These are phyloP conservation scores for Callipepla californica DNA, from an alignment of 2,113 vertebrate species.

Conservation along the genomic window DNA sequence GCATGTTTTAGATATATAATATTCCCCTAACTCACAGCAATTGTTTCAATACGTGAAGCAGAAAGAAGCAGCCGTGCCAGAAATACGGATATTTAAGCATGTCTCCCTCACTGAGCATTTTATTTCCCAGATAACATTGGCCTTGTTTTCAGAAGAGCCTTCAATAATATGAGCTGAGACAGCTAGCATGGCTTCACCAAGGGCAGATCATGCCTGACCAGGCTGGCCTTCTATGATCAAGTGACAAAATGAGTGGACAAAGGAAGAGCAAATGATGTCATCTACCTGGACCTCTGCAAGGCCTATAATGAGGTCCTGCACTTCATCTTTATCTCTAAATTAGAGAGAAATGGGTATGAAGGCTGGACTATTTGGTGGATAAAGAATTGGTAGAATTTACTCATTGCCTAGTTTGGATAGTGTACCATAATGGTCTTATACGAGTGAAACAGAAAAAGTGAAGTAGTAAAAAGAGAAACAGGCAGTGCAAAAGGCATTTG, in stretches of 20 bases:
- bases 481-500: background rate
- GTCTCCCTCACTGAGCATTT: background rate
- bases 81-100: background rate
- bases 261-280: too few species aligned
- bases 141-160: background rate
- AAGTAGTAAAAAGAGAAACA: background rate
- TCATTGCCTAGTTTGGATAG: background rate
- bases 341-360: too few species aligned
- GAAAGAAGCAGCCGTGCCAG: background rate
- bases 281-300: too few species aligned
- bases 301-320: too few species aligned
- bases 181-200: too few species aligned
- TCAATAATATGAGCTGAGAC: background rate
- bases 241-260: too few species aligned
- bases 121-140: background rate
- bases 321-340: too few species aligned
- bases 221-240: too few species aligned
- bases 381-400: background rate
- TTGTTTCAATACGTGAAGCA: background rate
- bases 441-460: background rate
- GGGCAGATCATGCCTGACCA: too few species aligned
- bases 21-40: background rate
- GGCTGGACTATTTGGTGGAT: too few species aligned
- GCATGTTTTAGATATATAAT: background rate
- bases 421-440: background rate